A percentile compares a stretch with the other conserved stretches of the same genome.
Conservation (phyloP, 2,797 vertebrate species). For the Syncerus caffer region DNA sequence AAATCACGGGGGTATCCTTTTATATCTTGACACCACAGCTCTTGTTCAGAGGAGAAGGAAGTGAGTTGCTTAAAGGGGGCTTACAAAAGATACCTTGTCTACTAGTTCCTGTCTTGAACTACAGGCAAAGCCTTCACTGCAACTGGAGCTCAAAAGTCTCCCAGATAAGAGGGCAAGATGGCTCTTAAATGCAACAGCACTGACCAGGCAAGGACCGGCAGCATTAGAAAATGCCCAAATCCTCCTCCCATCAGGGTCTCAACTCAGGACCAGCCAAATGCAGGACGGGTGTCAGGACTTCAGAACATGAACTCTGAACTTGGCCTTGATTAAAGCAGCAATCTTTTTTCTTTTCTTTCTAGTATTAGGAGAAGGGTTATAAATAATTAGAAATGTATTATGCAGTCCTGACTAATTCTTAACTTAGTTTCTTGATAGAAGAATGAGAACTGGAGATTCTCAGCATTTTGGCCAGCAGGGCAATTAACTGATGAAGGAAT, state of each 20-base stretch:
- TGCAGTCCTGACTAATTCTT: conserved; percentile 53
- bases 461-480: not conserved
- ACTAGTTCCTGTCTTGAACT: not conserved
- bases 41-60: not conserved
- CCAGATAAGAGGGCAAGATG: not conserved
- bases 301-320: not conserved
- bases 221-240: not conserved
- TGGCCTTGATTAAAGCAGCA: not conserved
- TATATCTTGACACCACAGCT: not conserved
- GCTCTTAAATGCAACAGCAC: not conserved
- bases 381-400: conserved; percentile 55
- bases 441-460: conserved; percentile 16
- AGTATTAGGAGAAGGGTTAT: conserved; percentile 26
- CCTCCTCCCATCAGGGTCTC: not conserved
- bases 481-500: conserved; percentile 63
- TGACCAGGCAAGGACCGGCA: not conserved
- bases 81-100: not conserved
- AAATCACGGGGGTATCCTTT: not conserved
- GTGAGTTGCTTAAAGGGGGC: not conserved
- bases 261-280: not conserved
- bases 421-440: conserved; percentile 47
- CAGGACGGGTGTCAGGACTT: not conserved
- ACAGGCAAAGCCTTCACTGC: not conserved
- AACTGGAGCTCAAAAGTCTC: not conserved
- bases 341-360: not conserved